These are phyloP conservation scores for Epiblema foenella DNA, from an alignment of 2,888 invertebrate genomes.

Conservation along the genomic window DNA sequence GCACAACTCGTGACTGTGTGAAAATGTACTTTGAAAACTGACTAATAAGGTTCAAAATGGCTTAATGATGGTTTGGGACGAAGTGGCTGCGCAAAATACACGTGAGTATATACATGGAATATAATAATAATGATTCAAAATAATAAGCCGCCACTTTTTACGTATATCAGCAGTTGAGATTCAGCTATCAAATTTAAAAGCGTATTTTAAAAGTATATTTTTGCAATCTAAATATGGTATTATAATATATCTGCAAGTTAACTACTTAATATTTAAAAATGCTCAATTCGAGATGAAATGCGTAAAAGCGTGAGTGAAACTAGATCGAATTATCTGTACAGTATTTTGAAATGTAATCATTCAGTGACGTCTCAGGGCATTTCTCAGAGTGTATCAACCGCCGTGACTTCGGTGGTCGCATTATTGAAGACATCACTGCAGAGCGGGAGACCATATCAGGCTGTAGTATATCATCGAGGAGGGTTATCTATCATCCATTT, in stretches of 20 bases:
- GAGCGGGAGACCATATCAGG: no score
- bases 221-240: slow-evolving; percentile 21
- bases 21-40: slow-evolving; percentile 28
- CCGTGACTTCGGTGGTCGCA: no score
- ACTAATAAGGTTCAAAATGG: slow-evolving; percentile 35
- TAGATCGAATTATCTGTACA: slow-evolving; percentile 46
- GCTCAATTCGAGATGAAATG: slow-evolving; percentile 60
- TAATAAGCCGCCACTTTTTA: slow-evolving; percentile 53
- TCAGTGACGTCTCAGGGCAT: no score
- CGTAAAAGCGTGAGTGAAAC: slow-evolving; percentile 64
- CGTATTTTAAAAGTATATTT: slow-evolving; percentile 29
- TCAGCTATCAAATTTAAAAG: slow-evolving; percentile 26
- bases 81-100: slow-evolving; percentile 53
- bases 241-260: slow-evolving; percentile 14
- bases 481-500: no score
- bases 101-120: slow-evolving; percentile 46
- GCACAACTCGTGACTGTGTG: slow-evolving; percentile 26
- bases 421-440: no score
- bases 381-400: no score
- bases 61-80: slow-evolving; percentile 17
- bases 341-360: slow-evolving; percentile 33
- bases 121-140: slow-evolving; percentile 35
- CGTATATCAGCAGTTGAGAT: slow-evolving; percentile 39
- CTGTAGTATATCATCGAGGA: no score
- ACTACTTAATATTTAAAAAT: slow-evolving; percentile 26